These are phyloP conservation scores for Allygus modestus DNA, from an alignment of 2,888 invertebrate genomes.

Conservation along the genomic window DNA sequence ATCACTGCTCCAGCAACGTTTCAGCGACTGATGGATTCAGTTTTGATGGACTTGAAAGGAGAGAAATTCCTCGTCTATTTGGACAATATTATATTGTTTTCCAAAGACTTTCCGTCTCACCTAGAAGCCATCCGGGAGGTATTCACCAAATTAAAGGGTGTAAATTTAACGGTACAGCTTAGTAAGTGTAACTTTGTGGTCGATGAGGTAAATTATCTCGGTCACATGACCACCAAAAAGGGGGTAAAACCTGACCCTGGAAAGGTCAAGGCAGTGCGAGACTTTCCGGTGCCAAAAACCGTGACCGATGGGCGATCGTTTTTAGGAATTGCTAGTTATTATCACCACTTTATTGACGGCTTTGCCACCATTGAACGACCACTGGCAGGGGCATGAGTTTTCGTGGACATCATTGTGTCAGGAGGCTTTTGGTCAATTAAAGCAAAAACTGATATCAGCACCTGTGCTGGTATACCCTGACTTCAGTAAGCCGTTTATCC, in stretches of 20 bases:
- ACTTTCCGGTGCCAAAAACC: not conserved
- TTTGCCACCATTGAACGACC: constrained; percentile 3
- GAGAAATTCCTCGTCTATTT: constrained; percentile 1
- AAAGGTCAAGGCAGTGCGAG: not conserved
- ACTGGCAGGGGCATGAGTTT: constrained; percentile 63
- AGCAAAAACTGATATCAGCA: constrained; percentile 58
- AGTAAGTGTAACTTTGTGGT: too few relatives aligned
- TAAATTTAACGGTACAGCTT: too few relatives aligned
- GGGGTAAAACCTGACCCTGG: too few relatives aligned
- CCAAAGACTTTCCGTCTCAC: constrained; percentile 4
- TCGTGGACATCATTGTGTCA: too few relatives aligned
- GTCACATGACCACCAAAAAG: too few relatives aligned
- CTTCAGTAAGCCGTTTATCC: constrained; percentile 63
- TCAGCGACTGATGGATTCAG: constrained; percentile 71
- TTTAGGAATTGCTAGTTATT: not conserved
- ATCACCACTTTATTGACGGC: not conserved
- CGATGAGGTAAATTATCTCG: too few relatives aligned
- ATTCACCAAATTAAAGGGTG: too few relatives aligned
- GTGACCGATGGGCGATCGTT: not conserved
- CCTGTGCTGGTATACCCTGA: too few relatives aligned
- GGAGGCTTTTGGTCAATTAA: constrained; percentile 65
- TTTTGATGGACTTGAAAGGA: constrained; percentile 66
- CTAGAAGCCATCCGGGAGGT: too few relatives aligned
- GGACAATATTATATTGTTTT: not conserved
- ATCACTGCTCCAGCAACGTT: constrained; percentile 71